Percentiles rank a stretch among this genome's conserved stretches.
Evolutionary conservation across 1,140 invertebrate genomes (phyloP).

Genomic region (Danaus melanippus): DNA sequence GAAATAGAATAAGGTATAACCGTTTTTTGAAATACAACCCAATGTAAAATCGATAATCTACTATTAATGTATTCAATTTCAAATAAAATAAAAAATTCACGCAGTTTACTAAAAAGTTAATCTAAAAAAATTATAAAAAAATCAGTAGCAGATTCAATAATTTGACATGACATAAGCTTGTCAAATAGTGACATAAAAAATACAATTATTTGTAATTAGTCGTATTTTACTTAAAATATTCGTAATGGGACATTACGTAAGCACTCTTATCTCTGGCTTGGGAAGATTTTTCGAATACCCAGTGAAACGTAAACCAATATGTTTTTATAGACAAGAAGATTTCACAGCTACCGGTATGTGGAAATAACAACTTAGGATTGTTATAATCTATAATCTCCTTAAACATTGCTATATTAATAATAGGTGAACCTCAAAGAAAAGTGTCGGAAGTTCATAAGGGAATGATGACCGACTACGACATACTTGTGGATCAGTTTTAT

Average conservation of each 20-base stretch:
- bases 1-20: no score
- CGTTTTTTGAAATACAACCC: no score
- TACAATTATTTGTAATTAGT: no score
- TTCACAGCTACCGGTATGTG: slow-evolving; percentile 66
- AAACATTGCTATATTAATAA: background rate
- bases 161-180: no score
- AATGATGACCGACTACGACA: slow-evolving; percentile 66
- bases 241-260: slow-evolving; percentile 51
- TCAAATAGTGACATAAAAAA: no score
- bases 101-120: no score
- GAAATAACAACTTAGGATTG: slow-evolving; percentile 3
- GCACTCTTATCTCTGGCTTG: slow-evolving; percentile 42
- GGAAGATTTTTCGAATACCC: slow-evolving; percentile 70
- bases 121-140: no score
- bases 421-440: slow-evolving; percentile 61
- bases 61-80: no score
- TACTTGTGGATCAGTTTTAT: slow-evolving; percentile 67
- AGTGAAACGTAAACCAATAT: slow-evolving; percentile 72
- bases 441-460: slow-evolving; percentile 35
- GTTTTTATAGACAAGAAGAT: slow-evolving; percentile 71
- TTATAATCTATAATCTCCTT: background rate
- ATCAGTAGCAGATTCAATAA: no score
- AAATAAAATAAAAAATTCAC: no score
- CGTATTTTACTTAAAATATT: no score
- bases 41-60: no score